Evolutionary conservation across 1,140 invertebrate genomes (phyloP).

Genomic region (Drosophila sproati): DNA sequence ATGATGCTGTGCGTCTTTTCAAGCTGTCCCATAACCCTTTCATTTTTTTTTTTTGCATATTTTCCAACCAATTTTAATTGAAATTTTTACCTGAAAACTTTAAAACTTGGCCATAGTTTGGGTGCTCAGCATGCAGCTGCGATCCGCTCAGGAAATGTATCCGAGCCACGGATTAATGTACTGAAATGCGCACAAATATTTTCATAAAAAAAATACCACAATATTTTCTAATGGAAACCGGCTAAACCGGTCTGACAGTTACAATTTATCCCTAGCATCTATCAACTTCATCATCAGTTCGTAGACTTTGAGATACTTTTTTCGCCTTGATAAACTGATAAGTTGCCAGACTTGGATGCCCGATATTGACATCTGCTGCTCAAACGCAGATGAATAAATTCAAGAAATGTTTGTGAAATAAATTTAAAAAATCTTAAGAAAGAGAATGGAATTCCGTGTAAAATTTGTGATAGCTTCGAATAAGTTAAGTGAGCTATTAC

Average conservation of each 20-base stretch:
- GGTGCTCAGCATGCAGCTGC: conserved; percentile 56
- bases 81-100: conserved; percentile 74
- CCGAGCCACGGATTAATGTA: conserved; percentile 50
- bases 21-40: conserved; percentile 54
- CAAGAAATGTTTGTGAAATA: too few relatives aligned
- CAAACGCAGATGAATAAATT: too few relatives aligned
- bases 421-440: too few relatives aligned
- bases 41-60: conserved; percentile 26
- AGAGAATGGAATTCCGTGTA: background rate
- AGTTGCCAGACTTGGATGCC: background rate
- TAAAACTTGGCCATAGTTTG: conserved; percentile 39
- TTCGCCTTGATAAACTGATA: background rate
- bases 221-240: conserved; percentile 61
- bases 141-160: conserved; percentile 26
- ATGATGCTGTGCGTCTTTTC: conserved; percentile 60
- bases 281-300: conserved; percentile 16
- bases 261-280: conserved; percentile 26
- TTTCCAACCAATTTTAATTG: conserved; percentile 71
- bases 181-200: conserved; percentile 75
- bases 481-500: too few relatives aligned
- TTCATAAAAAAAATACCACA: conserved; percentile 77
- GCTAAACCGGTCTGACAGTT: conserved; percentile 54
- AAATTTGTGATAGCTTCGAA: background rate
- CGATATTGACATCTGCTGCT: too few relatives aligned
- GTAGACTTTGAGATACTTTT: conserved; percentile 18